A percentile compares a stretch with the other conserved stretches of the same genome.
Conservation (phyloP, 2,797 vertebrate species). For the Acanthopagrus latus region DNA sequence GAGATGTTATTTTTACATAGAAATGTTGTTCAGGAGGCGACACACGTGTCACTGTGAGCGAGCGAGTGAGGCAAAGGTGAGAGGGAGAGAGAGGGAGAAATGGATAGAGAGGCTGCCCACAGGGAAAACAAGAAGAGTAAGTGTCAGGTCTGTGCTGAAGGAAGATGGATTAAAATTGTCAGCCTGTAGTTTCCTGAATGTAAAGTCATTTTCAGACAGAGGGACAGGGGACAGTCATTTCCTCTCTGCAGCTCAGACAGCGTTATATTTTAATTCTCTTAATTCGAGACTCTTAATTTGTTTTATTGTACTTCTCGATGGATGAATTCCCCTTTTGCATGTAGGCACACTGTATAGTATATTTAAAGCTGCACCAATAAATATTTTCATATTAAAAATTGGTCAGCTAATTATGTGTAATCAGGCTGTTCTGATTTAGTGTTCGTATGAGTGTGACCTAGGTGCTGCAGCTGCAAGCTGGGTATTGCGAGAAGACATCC, state of each 20-base stretch:
- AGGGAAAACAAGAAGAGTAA: conserved; percentile 58
- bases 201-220: conserved; percentile 37
- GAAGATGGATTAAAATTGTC: conserved; percentile 70
- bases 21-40: conserved; percentile 38
- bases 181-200: conserved; percentile 49
- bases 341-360: background rate
- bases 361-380: background rate
- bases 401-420: too few relatives aligned
- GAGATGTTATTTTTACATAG: conserved; percentile 33
- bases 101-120: conserved; percentile 51
- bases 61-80: conserved; percentile 52
- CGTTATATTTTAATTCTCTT: background rate
- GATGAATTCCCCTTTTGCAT: background rate
- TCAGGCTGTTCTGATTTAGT: too few relatives aligned
- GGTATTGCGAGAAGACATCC: too few relatives aligned
- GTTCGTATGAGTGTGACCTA: too few relatives aligned
- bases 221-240: background rate
- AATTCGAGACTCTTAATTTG: too few relatives aligned
- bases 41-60: conserved; percentile 36
- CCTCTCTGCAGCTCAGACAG: too few relatives aligned
- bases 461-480: too few relatives aligned
- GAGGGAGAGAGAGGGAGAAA: conserved; percentile 20
- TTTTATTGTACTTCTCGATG: background rate
- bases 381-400: background rate
- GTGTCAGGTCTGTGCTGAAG: conserved; percentile 47